These are phyloP conservation scores for Synanceia verrucosa DNA, from an alignment of 2,797 vertebrate species.

Conservation along the genomic window DNA sequence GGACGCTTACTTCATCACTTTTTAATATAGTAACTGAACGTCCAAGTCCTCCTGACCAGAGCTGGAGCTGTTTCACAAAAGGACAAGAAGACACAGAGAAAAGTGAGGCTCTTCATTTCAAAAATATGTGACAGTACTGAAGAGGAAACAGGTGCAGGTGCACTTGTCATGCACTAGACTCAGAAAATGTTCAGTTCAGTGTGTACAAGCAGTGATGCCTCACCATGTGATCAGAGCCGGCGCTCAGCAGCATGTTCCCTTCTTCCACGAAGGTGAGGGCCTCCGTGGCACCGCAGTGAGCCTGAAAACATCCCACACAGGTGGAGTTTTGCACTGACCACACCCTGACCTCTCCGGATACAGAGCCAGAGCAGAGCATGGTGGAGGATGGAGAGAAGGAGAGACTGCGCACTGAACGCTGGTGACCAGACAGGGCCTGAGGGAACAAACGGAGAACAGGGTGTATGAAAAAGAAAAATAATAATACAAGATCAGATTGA, in stretches of 20 bases:
- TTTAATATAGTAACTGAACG: conserved; percentile 65
- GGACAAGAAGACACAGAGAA: not conserved
- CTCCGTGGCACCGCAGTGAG: conserved; percentile 81
- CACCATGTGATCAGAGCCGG: conserved; percentile 86
- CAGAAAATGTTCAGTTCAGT: too few species aligned
- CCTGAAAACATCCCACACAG: conserved; percentile 83
- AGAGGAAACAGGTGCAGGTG: not conserved
- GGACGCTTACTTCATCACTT: conserved; percentile 60
- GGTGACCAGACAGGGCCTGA: conserved; percentile 82
- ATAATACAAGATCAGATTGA: not conserved
- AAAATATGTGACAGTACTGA: not conserved
- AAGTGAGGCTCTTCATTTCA: not conserved
- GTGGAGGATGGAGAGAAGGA: conserved; percentile 81
- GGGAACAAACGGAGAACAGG: not conserved
- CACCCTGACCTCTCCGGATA: conserved; percentile 85
- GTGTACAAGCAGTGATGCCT: conserved; percentile 11
- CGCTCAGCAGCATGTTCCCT: conserved; percentile 82
- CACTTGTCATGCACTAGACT: not conserved
- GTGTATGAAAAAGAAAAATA: not conserved
- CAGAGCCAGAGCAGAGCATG: conserved; percentile 83
- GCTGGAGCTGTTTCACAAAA: conserved; percentile 79
- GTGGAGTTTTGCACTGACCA: conserved; percentile 85
- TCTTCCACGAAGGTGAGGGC: conserved; percentile 78
- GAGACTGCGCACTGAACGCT: conserved; percentile 81
- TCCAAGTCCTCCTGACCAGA: conserved; percentile 89